Conservation (phyloP, 92 coral and sea anemone species). For the Bergia sp. region DNA sequence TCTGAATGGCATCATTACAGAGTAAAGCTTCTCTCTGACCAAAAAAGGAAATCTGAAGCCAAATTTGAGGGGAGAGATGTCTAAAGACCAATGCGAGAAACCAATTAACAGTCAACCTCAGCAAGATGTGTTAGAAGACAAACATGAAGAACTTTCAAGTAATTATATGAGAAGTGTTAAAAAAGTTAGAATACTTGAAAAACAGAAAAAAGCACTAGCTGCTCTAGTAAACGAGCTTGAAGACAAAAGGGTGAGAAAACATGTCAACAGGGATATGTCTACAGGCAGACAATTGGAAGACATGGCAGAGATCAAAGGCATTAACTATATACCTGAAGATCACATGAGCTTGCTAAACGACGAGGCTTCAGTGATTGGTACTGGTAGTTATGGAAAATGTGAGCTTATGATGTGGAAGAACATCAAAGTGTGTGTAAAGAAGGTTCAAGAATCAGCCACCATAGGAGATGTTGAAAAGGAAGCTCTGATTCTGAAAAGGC, state of each 20-base stretch:
- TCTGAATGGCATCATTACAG: conserved; percentile 51
- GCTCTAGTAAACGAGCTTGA: conserved; percentile 47
- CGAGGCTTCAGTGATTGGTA: not conserved
- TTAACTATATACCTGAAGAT: conserved; percentile 25
- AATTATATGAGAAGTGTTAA: not conserved
- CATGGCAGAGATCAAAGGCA: not conserved
- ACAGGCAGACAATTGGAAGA: conserved; percentile 29
- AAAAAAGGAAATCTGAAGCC: not conserved
- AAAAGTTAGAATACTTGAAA: conserved; percentile 40
- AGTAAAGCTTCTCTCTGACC: conserved; percentile 30
- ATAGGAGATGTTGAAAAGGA: conserved; percentile 37
- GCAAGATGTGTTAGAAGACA: not conserved
- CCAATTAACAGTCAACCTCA: conserved; percentile 5
- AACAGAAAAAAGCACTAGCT: conserved; percentile 50
- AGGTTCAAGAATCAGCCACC: conserved; percentile 21
- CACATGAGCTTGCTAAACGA: not conserved
- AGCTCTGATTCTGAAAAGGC: conserved; percentile 45
- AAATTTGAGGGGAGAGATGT: conserved; percentile 16
- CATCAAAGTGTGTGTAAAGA: conserved; percentile 56
- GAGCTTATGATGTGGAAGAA: conserved; percentile 53
- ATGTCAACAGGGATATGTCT: conserved; percentile 24
- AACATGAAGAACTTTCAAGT: conserved; percentile 29
- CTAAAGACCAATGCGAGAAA: conserved; percentile 10
- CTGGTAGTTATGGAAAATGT: conserved; percentile 50
- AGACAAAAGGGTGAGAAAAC: conserved; percentile 31